Conservation (phyloP, 2,113 vertebrate genomes). For the Pterocles gutturalis region DNA sequence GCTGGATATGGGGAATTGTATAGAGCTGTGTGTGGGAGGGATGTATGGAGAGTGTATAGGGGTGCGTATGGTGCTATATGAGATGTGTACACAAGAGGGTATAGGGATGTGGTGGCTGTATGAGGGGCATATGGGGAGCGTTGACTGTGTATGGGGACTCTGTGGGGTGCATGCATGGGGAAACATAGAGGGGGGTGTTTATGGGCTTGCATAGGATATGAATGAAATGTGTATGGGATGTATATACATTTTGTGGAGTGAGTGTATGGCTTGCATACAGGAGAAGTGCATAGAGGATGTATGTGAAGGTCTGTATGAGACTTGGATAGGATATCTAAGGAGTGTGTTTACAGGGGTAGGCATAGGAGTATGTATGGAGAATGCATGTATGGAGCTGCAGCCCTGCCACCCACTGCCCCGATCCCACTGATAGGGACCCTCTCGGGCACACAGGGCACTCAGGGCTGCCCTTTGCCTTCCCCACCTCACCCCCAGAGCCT, state of each 20-base stretch:
- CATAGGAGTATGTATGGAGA: accelerated
- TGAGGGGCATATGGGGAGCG: accelerated
- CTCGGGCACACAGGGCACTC: accelerated
- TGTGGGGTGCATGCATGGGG: too few relatives aligned
- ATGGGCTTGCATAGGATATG: background rate
- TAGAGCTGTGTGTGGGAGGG: background rate
- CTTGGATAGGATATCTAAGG: background rate
- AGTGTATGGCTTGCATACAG: accelerated
- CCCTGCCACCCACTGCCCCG: accelerated
- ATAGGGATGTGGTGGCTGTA: background rate
- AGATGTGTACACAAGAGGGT: accelerated
- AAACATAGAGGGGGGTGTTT: background rate
- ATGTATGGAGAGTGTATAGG: accelerated
- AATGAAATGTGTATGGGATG: background rate
- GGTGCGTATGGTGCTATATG: accelerated
- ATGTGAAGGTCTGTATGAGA: background rate
- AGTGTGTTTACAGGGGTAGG: background rate
- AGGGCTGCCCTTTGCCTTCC: background rate
- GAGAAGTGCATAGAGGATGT: background rate
- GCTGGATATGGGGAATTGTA: background rate
- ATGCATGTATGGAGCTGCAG: background rate
- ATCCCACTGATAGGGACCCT: accelerated
- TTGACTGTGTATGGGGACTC: background rate
- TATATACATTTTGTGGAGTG: background rate
- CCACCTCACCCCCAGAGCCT: background rate